Evolutionary conservation across 2,797 vertebrate genomes (phyloP).

Genomic region (Helicolenus hilgendorfi): DNA sequence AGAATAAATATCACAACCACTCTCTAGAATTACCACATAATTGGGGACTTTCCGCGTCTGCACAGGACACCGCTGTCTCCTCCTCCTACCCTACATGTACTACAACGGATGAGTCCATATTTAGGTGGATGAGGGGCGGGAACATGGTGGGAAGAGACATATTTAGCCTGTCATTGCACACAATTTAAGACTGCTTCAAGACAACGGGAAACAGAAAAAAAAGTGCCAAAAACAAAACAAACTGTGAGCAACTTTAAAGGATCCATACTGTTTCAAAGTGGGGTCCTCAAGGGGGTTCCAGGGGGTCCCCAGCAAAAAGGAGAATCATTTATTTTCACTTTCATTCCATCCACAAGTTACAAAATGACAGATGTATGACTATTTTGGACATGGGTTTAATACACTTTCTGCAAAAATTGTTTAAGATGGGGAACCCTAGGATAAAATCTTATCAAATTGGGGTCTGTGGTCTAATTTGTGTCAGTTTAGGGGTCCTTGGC

Average conservation of each 20-base stretch:
- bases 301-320: too few relatives aligned
- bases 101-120: constrained; percentile 71
- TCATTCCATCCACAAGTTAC: too few relatives aligned
- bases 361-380: too few relatives aligned
- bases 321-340: too few relatives aligned
- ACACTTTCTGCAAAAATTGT: too few relatives aligned
- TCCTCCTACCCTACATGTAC: constrained; percentile 65
- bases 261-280: neutral
- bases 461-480: too few relatives aligned
- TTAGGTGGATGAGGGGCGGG: constrained; percentile 58
- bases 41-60: constrained; percentile 93
- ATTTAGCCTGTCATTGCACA: constrained; percentile 52
- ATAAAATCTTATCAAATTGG: too few relatives aligned
- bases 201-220: neutral
- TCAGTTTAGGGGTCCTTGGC: rapidly evolving
- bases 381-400: too few relatives aligned
- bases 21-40: constrained; percentile 91
- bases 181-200: constrained; percentile 23
- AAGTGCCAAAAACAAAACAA: neutral
- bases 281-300: too few relatives aligned
- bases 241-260: neutral
- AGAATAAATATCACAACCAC: constrained; percentile 91
- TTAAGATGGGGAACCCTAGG: too few relatives aligned
- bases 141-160: constrained; percentile 46
- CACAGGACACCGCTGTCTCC: constrained; percentile 84